Conservation (phyloP, 2,113 vertebrate genomes). For the Rhinopithecus roxellana region DNA sequence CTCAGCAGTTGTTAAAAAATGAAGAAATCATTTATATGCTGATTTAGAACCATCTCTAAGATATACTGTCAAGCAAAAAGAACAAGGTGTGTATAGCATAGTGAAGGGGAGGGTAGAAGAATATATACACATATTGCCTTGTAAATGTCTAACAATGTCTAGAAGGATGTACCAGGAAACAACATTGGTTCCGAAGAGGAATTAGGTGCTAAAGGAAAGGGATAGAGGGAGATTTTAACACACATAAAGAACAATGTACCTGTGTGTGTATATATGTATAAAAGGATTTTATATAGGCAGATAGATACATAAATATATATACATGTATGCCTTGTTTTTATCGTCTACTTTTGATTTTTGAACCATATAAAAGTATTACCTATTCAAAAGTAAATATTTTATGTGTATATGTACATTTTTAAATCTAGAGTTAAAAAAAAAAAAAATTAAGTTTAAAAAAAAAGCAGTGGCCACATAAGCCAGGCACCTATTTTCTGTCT, state of each 20-base stretch:
- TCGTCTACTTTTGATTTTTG: background rate
- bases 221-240: background rate
- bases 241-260: background rate
- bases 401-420: background rate
- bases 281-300: background rate
- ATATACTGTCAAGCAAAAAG: slow-evolving; percentile 25
- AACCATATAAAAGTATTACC: background rate
- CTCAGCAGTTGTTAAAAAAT: slow-evolving; percentile 48
- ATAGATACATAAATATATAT: background rate
- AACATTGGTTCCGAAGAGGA: background rate
- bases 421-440: background rate
- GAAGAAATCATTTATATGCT: slow-evolving; percentile 60
- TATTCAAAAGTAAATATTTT: background rate
- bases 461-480: background rate
- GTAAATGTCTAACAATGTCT: background rate
- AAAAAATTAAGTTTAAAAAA: background rate
- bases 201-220: background rate
- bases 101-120: background rate
- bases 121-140: background rate
- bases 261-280: background rate
- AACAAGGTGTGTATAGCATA: background rate
- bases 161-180: background rate
- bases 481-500: background rate
- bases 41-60: slow-evolving; percentile 41
- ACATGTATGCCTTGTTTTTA: background rate